Evolutionary conservation across 2,797 vertebrate genomes (phyloP).

Genomic region (Argentina silus): DNA sequence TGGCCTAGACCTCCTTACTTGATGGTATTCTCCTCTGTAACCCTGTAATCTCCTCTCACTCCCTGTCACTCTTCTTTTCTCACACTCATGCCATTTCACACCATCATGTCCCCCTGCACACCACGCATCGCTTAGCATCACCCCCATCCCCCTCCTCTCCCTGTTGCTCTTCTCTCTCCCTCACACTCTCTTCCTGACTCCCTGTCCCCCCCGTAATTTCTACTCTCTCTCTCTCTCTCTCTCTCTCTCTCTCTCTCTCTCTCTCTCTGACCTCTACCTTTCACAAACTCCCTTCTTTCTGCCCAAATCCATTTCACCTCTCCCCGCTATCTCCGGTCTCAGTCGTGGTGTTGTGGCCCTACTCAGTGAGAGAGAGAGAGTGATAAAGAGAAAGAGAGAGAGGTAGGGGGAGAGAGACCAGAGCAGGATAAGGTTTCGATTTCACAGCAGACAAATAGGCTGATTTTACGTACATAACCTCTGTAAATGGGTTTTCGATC

Average conservation of each 20-base stretch:
- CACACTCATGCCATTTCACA: constrained; percentile 54
- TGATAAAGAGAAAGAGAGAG: background rate
- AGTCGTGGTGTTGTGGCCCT: background rate
- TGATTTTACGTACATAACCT: constrained; percentile 68
- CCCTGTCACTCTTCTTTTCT: constrained; percentile 45
- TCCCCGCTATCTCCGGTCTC: constrained; percentile 12
- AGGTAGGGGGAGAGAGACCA: background rate
- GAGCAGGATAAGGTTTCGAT: constrained; percentile 65
- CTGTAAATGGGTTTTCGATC: constrained; percentile 73
- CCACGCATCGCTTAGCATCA: constrained; percentile 58
- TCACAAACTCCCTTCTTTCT: background rate
- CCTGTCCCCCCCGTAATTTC: constrained; percentile 4
- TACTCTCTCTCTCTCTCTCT: constrained; percentile 6
- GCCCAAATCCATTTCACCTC: background rate
- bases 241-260: background rate
- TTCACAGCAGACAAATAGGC: constrained; percentile 68
- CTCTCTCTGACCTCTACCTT: background rate
- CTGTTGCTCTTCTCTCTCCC: constrained; percentile 13
- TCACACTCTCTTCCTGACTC: constrained; percentile 11
- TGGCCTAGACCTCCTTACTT: background rate
- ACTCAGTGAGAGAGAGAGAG: constrained; percentile 19
- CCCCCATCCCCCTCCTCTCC: constrained; percentile 13
- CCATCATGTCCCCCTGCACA: constrained; percentile 38
- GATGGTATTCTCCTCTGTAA: constrained; percentile 50
- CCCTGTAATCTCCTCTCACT: constrained; percentile 65